Base-by-base conservation (phyloP, 2,888 invertebrate genomes). In the Cerceris rybyensis region DNA sequence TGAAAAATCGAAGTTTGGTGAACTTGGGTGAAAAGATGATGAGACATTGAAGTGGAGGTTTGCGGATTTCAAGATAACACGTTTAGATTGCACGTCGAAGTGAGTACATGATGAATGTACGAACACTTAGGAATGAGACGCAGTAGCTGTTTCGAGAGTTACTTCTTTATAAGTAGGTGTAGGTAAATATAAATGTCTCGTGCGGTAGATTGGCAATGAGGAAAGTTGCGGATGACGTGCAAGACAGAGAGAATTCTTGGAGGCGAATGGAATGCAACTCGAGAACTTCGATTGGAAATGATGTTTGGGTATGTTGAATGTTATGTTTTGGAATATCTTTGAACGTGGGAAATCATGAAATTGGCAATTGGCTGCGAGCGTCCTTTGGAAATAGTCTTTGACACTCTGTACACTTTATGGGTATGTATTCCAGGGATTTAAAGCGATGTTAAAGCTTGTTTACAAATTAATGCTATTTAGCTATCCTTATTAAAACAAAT, bases 181-280 rank as follows among this genome's bases (percentile, higher is more conserved):
- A 11, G 2, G 11, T 11, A 6, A 9, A 7, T 7, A 46, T 8
- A 6, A 8, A 8, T 11, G 46, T 11, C 46, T 5, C 46, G 46
- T 46, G 11, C 11, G 9, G 11, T 1, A 46, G 46, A 8, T 46
- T 11, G 46, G 8, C 43, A 16, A 39, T 13, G 59, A 52, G 68
- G 67, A 67, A 67, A 59, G 58, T 59, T n/a, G 43, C n/a, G 42
- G 63, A 46, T 46, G 11, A 8, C 8, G 11, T 11, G 46, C 1
- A 46, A 46, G 46, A 46, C 9, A 11, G 11, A 46, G 46, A 28
- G 58, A 65, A 65, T 58, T 13, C 58, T 46, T 57, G 14, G 28
- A 57, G 57, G 43, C 42, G 54, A 72, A 46, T 72, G 9, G 52
- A 60, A 55, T 54, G 54, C 50, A 72, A 60, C 59, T 39, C 50